Percentiles rank a stretch among this genome's conserved stretches.
These are phyloP conservation scores for Knipowitschia caucasica DNA, from an alignment of 2,797 vertebrate genomes.

Conservation along the genomic window DNA sequence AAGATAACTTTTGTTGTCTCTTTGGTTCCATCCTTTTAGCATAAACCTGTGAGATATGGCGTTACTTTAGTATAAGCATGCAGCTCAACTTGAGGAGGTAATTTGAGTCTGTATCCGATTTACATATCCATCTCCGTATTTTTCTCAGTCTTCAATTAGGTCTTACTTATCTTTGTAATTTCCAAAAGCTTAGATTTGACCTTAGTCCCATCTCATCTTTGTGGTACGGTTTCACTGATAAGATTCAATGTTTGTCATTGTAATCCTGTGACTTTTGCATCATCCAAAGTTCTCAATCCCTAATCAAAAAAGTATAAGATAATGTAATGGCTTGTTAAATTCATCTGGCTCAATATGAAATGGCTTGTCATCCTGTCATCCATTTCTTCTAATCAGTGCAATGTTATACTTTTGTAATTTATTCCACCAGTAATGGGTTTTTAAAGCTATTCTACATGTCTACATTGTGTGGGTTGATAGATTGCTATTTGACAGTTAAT, in stretches of 20 bases:
- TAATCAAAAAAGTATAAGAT: slow-evolving; percentile 1
- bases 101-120: slow-evolving; percentile 56
- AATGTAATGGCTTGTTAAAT: not conserved
- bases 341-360: not conserved
- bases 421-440: not conserved
- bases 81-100: slow-evolving; percentile 58
- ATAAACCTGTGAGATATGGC: slow-evolving; percentile 55
- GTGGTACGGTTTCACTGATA: slow-evolving; percentile 50
- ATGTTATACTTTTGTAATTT: not conserved
- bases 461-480: not conserved
- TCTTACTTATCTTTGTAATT: slow-evolving; percentile 72
- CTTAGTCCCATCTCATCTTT: slow-evolving; percentile 74
- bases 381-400: not conserved
- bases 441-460: slow-evolving; percentile 1
- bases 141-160: slow-evolving; percentile 34
- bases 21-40: slow-evolving; percentile 24
- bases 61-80: slow-evolving; percentile 51
- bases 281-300: slow-evolving; percentile 1
- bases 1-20: slow-evolving; percentile 19
- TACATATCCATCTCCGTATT: slow-evolving; percentile 20
- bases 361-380: not conserved
- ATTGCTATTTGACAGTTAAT: slow-evolving; percentile 6
- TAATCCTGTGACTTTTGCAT: not conserved
- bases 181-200: slow-evolving; percentile 68
- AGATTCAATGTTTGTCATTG: not conserved